Conservation (phyloP, 2,113 vertebrate species). For the Chloropsis cyanopogon region DNA sequence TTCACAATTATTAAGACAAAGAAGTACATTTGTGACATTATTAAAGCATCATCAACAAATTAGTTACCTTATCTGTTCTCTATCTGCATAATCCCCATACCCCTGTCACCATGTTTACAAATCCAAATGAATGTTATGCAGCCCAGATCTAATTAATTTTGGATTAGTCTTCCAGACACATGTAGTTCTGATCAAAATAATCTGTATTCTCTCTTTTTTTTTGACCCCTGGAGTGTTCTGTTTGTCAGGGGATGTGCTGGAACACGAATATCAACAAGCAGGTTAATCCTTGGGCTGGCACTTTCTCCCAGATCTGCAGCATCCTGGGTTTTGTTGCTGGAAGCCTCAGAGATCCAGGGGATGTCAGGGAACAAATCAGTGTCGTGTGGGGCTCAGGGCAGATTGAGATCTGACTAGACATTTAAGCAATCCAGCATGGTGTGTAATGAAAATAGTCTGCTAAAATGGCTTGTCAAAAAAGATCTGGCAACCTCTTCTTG, state of each 20-base stretch:
- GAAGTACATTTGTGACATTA: conserved; percentile 41
- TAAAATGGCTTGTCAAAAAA: neutral
- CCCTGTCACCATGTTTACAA: conserved; percentile 55
- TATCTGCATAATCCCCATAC: conserved; percentile 60
- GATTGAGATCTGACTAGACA: neutral
- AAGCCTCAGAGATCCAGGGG: conserved; percentile 5
- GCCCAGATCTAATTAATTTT: conserved; percentile 70
- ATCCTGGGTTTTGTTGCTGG: neutral
- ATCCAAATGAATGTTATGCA: conserved; percentile 62
- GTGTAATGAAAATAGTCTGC: neutral
- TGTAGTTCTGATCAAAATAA: conserved; percentile 69
- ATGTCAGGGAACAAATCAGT: neutral
- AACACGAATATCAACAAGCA: conserved; percentile 52
- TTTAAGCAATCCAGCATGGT: neutral
- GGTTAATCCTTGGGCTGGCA: conserved; percentile 44
- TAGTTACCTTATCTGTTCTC: conserved; percentile 55
- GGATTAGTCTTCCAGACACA: conserved; percentile 63
- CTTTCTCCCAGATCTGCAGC: neutral
- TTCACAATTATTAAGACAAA: conserved; percentile 48
- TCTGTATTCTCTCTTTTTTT: conserved; percentile 38
- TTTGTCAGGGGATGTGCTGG: conserved; percentile 30
- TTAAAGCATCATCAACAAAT: conserved; percentile 60
- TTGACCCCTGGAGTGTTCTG: conserved; percentile 29
- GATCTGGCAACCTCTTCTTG: neutral
- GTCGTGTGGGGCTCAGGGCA: neutral